Percentiles rank a stretch among this genome's conserved stretches.
phyloP scores from a whole-genome alignment of 1,140 invertebrate genomes.

The Chrysomallon squamiferum region DNA sequence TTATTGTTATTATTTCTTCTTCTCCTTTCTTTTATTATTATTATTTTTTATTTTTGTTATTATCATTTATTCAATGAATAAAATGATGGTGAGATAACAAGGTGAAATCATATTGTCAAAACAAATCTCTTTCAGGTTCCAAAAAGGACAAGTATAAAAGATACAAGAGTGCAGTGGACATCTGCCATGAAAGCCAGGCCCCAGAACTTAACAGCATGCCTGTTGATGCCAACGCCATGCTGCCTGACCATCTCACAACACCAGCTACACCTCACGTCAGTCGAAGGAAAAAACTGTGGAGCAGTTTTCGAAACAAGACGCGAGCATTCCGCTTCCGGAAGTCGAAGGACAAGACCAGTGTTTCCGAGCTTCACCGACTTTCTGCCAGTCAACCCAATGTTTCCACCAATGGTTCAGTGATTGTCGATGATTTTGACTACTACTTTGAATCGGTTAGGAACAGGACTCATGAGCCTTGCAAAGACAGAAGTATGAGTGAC shows the following conservation, averaged over 20 bases:
- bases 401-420: not conserved
- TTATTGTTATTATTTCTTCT: no score
- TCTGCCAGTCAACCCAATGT: conserved; percentile 23
- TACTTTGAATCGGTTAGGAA: not conserved
- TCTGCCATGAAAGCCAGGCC: not conserved
- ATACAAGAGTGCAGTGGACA: not conserved
- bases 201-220: not conserved
- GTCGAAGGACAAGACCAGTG: conserved; percentile 6
- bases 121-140: conserved; percentile 6
- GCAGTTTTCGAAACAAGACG: conserved; percentile 23
- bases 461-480: not conserved
- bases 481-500: conserved; percentile 30
- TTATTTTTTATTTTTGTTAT: no score
- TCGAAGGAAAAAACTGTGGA: conserved; percentile 15
- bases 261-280: not conserved
- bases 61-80: no score
- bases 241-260: not conserved
- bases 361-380: conserved; percentile 5
- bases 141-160: not conserved
- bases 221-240: not conserved
- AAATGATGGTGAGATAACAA: no score
- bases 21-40: no score
- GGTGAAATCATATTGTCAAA: no score
- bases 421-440: conserved; percentile 1
- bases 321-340: not conserved